phyloP scores from a whole-genome alignment of 2,113 vertebrate genomes.

The Climacteris rufus region DNA sequence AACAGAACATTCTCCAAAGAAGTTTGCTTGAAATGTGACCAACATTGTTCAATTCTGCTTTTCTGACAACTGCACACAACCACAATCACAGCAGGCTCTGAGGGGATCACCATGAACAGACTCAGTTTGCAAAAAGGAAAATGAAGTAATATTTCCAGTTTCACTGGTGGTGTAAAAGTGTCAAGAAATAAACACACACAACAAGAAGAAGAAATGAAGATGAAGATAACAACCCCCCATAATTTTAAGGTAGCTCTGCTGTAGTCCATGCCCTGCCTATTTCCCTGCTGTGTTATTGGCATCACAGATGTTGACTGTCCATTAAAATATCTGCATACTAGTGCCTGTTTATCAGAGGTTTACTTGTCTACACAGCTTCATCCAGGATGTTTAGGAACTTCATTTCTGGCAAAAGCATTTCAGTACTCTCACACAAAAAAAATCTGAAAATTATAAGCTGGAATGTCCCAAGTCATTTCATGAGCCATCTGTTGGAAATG shows the following conservation, averaged over 20 bases:
- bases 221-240: fast-evolving
- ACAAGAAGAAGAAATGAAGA: background rate
- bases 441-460: background rate
- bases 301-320: background rate
- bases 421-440: background rate
- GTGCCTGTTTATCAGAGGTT: background rate
- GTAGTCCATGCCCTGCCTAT: background rate
- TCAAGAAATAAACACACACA: background rate
- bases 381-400: background rate
- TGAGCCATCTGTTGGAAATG: background rate
- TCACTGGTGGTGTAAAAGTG: background rate
- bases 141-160: background rate
- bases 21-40: background rate
- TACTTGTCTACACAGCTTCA: background rate
- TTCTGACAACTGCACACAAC: background rate
- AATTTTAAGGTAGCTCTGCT: background rate
- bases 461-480: background rate
- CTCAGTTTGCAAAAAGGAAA: background rate
- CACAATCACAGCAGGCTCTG: background rate
- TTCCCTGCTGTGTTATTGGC: background rate
- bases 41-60: background rate
- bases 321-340: background rate
- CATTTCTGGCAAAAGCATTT: background rate
- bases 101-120: background rate
- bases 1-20: background rate